Conservation (phyloP, 1,140 invertebrate genomes). For the Meloidogyne chitwoodi region DNA sequence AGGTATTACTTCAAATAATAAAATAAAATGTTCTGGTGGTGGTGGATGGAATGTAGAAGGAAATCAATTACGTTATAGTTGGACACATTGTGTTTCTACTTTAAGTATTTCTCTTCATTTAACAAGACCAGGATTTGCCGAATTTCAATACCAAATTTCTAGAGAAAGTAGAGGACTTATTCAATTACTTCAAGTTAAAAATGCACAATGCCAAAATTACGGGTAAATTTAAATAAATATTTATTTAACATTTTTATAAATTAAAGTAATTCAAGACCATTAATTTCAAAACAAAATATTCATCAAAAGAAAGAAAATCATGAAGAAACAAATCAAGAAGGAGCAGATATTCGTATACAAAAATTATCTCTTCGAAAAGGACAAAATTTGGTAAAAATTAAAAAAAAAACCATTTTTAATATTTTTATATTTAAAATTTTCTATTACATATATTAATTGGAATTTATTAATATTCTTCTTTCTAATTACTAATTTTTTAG, state of each 20-base stretch:
- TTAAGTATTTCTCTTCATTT: slow-evolving; percentile 50
- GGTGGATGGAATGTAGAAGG: slow-evolving; percentile 51
- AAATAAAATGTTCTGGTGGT: slow-evolving; percentile 30
- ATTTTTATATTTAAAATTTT: no score
- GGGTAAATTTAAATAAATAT: not conserved
- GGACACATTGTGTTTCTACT: slow-evolving; percentile 52
- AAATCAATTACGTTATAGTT: slow-evolving; percentile 50
- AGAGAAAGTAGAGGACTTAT: slow-evolving; percentile 45
- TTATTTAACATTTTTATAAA: no score
- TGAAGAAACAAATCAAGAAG: slow-evolving; percentile 30
- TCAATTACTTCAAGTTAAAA: slow-evolving; percentile 43
- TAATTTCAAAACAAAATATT: not conserved
- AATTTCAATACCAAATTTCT: slow-evolving; percentile 50
- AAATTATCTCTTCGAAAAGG: slow-evolving; percentile 41
- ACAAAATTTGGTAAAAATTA: slow-evolving; percentile 42
- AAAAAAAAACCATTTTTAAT: no score
- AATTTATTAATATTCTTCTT: no score
- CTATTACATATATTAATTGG: no score
- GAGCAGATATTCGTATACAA: slow-evolving; percentile 41
- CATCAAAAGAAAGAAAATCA: not conserved
- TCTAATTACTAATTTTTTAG: no score
- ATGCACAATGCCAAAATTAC: slow-evolving; percentile 59
- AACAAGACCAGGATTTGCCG: slow-evolving; percentile 44
- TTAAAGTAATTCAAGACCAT: not conserved
- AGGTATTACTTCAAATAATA: not conserved